A percentile compares a stretch with the other conserved stretches of the same genome.
phyloP scores from a whole-genome alignment of 2,888 invertebrate species.

The Geophilus truncorum region DNA sequence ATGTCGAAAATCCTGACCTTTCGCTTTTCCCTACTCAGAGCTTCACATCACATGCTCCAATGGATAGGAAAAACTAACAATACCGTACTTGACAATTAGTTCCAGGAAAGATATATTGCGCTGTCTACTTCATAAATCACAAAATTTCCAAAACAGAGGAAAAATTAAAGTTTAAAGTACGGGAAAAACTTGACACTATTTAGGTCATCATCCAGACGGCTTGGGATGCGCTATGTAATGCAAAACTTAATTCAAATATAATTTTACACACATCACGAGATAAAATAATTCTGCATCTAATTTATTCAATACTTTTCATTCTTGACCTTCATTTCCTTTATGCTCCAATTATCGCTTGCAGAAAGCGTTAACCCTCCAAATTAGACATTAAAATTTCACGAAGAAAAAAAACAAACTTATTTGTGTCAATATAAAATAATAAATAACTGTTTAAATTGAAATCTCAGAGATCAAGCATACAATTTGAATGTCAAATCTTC shows the following conservation, averaged over 20 bases:
- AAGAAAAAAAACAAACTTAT: too few species aligned
- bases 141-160: neutral
- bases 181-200: neutral
- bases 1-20: neutral
- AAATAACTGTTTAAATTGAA: neutral
- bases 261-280: neutral
- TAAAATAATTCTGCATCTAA: neutral
- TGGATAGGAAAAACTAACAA: neutral
- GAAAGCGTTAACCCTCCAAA: neutral
- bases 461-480: neutral
- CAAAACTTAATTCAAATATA: neutral
- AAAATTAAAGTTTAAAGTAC: neutral
- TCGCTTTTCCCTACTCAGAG: neutral
- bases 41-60: neutral
- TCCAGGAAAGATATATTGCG: neutral
- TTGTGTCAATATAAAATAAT: too few species aligned
- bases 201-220: neutral
- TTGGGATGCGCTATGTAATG: neutral
- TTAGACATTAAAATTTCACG: neutral
- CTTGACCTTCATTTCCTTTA: slow-evolving; percentile 7
- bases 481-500: neutral
- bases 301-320: neutral
- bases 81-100: too few species aligned
- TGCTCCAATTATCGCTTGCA: neutral
- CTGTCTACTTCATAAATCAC: too few species aligned